Evolutionary conservation across 1,140 invertebrate species (phyloP).

Genomic region (Vollenhovia emeryi): DNA sequence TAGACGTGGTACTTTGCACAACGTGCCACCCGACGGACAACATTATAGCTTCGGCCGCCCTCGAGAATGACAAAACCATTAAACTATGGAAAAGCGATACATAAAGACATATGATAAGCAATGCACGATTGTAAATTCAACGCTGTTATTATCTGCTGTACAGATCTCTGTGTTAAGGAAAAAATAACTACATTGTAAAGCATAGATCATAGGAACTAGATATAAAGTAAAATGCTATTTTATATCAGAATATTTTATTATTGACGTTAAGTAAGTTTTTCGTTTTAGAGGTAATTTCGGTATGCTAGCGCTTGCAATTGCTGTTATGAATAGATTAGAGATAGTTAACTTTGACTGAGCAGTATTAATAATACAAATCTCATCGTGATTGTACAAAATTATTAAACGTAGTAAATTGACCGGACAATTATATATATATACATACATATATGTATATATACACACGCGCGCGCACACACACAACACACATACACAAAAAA

Average conservation of each 20-base stretch:
- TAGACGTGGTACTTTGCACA: constrained; percentile 98
- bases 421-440: neutral
- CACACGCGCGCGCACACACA: too few species aligned
- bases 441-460: too few species aligned
- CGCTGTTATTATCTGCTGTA: constrained; percentile 1
- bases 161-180: neutral
- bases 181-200: neutral
- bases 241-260: constrained; percentile 39
- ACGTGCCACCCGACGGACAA: constrained; percentile 99
- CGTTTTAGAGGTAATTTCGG: constrained; percentile 3
- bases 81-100: constrained; percentile 99
- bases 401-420: neutral
- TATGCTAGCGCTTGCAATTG: neutral
- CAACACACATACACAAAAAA: too few species aligned
- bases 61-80: constrained; percentile 99
- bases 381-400: constrained; percentile 19
- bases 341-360: neutral
- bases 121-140: neutral
- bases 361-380: constrained; percentile 22
- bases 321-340: neutral
- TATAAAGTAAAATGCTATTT: constrained; percentile 34
- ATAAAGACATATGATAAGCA: constrained; percentile 85
- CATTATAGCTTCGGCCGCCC: constrained; percentile 99
- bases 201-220: neutral
- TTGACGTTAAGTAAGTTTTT: neutral